Evolutionary conservation across 2,888 invertebrate genomes (phyloP).

Genomic region (Athalia rosae): DNA sequence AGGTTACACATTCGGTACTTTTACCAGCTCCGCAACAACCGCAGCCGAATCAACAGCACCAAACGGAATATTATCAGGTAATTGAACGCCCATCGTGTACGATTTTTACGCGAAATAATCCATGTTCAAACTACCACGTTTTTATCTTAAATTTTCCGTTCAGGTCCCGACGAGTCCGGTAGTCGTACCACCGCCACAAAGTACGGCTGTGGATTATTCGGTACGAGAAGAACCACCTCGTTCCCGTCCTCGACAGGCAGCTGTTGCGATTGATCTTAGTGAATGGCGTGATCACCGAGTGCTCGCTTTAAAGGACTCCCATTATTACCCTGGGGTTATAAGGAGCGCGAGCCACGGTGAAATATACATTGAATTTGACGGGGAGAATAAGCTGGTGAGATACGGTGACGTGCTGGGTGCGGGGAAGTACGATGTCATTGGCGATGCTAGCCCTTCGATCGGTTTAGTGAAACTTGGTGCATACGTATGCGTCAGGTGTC

Average conservation of each 20-base stretch:
- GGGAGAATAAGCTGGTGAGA: slow-evolving; percentile 80
- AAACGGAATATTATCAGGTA: slow-evolving; percentile 66
- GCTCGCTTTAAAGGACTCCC: slow-evolving; percentile 88
- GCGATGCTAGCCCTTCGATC: slow-evolving; percentile 93
- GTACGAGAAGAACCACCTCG: slow-evolving; percentile 72
- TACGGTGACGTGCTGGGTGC: slow-evolving; percentile 87
- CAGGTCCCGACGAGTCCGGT: slow-evolving; percentile 65
- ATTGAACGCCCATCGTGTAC: background rate
- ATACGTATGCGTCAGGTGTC: slow-evolving; percentile 83
- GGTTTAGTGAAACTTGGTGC: slow-evolving; percentile 87
- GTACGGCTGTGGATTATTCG: slow-evolving; percentile 78
- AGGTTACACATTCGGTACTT: slow-evolving; percentile 60
- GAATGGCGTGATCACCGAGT: slow-evolving; percentile 97
- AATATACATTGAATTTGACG: slow-evolving; percentile 89
- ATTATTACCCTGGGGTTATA: slow-evolving; percentile 93
- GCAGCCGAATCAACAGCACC: slow-evolving; percentile 10
- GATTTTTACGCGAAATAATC: background rate
- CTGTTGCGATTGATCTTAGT: slow-evolving; percentile 84
- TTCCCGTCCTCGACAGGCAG: slow-evolving; percentile 66
- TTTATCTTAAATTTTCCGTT: slow-evolving; percentile 30
- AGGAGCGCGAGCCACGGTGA: slow-evolving; percentile 82
- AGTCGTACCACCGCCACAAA: slow-evolving; percentile 76
- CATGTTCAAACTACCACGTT: background rate
- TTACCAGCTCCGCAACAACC: slow-evolving; percentile 59
- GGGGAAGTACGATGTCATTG: slow-evolving; percentile 90